Conservation (phyloP, 2,113 vertebrate genomes). For the Oreotrochilus melanogaster region DNA sequence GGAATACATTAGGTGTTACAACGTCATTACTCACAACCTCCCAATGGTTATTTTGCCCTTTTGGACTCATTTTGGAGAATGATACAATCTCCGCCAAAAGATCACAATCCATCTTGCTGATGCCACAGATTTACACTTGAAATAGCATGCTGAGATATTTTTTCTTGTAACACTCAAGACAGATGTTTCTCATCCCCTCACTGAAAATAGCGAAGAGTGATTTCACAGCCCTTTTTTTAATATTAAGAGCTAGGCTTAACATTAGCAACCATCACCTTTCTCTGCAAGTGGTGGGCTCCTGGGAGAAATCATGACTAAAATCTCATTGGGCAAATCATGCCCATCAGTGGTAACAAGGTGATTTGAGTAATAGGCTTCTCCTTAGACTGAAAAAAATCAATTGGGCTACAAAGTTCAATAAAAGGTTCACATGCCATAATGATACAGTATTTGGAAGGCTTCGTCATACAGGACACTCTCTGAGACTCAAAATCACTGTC, state of each 20-base stretch:
- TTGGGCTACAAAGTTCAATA: background rate
- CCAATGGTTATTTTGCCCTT: background rate
- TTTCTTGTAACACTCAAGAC: background rate
- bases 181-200: slow-evolving; percentile 28
- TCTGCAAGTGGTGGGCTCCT: background rate
- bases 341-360: background rate
- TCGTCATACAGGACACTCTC: background rate
- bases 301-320: background rate
- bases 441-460: background rate
- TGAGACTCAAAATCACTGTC: background rate
- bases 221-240: background rate
- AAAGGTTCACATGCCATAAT: background rate
- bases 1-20: background rate
- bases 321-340: background rate
- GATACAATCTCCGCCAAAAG: background rate
- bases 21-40: background rate
- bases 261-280: background rate
- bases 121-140: slow-evolving; percentile 4
- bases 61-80: background rate
- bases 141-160: background rate
- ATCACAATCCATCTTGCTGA: slow-evolving; percentile 38
- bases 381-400: background rate
- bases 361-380: background rate
- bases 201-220: background rate
- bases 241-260: background rate